phyloP scores from a whole-genome alignment of 2,113 vertebrate genomes.

The Heterocephalus glaber region DNA sequence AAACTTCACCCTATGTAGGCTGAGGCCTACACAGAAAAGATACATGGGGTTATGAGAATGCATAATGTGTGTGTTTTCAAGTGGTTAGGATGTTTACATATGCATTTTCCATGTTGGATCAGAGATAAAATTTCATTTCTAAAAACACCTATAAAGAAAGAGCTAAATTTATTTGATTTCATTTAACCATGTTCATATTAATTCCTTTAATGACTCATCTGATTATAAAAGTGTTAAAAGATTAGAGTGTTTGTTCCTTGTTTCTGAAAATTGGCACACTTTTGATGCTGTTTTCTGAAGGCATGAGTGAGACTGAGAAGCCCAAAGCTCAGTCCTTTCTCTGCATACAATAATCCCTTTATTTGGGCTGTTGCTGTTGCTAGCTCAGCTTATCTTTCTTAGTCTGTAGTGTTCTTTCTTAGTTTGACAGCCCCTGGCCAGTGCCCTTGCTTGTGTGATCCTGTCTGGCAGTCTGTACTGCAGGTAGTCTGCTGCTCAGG shows the following conservation, averaged over 20 bases:
- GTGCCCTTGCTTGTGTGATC: background rate
- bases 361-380: background rate
- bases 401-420: background rate
- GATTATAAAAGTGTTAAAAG: background rate
- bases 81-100: background rate
- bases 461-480: background rate
- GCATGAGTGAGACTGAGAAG: background rate
- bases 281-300: background rate
- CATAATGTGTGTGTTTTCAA: background rate
- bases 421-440: background rate
- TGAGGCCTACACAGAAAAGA: background rate
- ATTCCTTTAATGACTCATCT: conserved; percentile 1
- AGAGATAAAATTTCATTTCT: background rate
- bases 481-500: background rate
- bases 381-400: background rate
- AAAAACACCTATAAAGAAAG: background rate
- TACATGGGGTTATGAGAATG: background rate
- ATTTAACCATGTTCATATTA: background rate
- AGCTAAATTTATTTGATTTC: conserved; percentile 1
- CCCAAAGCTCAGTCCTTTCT: background rate
- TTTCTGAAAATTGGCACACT: conserved; percentile 17
- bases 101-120: background rate
- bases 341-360: conserved; percentile 12
- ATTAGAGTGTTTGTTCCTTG: background rate
- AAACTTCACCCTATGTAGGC: background rate